Evolutionary conservation across 2,888 invertebrate genomes (phyloP), one percentile per base, ranked within the genome.

Genomic region (Hedya salicella): DNA sequence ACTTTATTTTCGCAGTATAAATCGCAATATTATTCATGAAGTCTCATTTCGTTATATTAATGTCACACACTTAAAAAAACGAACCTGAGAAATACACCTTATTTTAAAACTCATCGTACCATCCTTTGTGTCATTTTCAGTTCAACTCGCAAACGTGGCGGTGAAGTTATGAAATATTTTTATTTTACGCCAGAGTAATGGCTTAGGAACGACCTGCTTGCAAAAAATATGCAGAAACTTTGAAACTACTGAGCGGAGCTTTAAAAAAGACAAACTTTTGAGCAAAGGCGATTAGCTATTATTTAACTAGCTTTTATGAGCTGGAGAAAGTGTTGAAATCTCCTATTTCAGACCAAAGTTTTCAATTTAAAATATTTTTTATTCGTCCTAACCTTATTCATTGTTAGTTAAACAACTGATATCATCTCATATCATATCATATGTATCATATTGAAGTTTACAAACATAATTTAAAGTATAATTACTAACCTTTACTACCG

Each of bases 221-320:
- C 42, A 19, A 63, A 56, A 62, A 56, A 52, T 52, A 56, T 42
- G 30, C 40, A 32, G 14, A 32, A 63, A 56, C 49, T 63, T 63
- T 32, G 11, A 5, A 44, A 42, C 36, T 44, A 36, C 46, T 32
- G 49, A 63, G 5, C 49, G 3, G 25, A 49, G n/a, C 48, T 63
- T 56, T 19, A 50, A 39, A 56, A 50, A 30, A 8, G 3, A 48
- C 21, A 5, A 56, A 57, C 49, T 57, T 13, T 36, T n/a, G 21
- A 46, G 30, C 4, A 6, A 57, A 19, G 19, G 49, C 42, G 49
- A 57, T 63, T 57, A 57, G 11, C 30, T 21, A 57, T 42, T 52
- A 13, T 57, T 42, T 19, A 49, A 62, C 44, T 44, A 17, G 8
- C 16, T 25, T 40, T 32, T 13, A 11, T 50, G 21, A 21, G 21